phyloP scores from a whole-genome alignment of 53 echinoderm and acorn worm genomes.

The Paelopatides confundens region DNA sequence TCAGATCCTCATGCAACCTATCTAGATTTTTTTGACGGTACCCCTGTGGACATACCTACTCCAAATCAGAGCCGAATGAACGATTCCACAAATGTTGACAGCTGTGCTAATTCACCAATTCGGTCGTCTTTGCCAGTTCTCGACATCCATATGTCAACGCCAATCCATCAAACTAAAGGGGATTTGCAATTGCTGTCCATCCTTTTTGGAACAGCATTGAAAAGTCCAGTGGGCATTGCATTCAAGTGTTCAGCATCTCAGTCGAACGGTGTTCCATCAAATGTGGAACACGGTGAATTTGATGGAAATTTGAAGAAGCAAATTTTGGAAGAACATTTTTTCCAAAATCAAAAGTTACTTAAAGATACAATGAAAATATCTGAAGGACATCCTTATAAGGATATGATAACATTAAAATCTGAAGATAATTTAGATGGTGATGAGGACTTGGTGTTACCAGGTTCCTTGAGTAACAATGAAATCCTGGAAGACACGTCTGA shows the following conservation, averaged over 20 bases:
- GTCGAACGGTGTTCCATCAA: not conserved
- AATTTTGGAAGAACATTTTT: slow-evolving; percentile 8
- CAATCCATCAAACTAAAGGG: not conserved
- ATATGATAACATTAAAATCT: not conserved
- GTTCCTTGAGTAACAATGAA: not conserved
- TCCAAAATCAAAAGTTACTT: slow-evolving; percentile 7
- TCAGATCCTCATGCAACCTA: not conserved
- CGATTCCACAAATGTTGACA: not conserved
- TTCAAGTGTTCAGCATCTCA: slow-evolving; percentile 31
- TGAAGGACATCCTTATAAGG: not conserved
- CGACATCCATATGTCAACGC: not conserved
- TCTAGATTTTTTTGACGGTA: not conserved
- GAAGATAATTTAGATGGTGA: not conserved
- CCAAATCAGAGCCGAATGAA: no score
- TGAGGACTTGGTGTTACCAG: not conserved
- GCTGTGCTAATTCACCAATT: not conserved
- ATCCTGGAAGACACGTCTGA: not conserved
- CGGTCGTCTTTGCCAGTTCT: not conserved
- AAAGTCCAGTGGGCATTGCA: slow-evolving; percentile 23
- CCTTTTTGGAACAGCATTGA: slow-evolving; percentile 34
- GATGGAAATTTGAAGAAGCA: slow-evolving; percentile 14
- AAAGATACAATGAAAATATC: not conserved
- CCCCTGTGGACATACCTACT: not conserved
- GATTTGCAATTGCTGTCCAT: not conserved
- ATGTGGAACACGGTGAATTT: not conserved